A percentile compares a stretch with the other conserved stretches of the same genome.
Conservation (phyloP, 1,140 invertebrate species). For the Drosophila pseudoananassae region DNA sequence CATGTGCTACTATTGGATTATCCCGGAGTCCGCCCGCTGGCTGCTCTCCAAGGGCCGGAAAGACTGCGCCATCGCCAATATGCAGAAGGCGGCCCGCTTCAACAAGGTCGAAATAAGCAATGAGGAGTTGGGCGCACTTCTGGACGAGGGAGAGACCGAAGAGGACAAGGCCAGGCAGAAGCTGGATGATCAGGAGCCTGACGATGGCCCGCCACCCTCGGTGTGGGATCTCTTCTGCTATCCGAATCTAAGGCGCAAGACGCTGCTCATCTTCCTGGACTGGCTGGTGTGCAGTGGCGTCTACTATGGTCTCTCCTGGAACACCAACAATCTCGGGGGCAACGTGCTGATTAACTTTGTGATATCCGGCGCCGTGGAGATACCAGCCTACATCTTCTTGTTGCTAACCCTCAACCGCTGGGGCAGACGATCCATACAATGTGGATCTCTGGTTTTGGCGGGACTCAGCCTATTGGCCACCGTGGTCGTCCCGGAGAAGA, state of each 20-base stretch:
- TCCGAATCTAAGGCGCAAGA: slow-evolving; percentile 89
- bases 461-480: slow-evolving; percentile 87
- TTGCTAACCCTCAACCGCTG: slow-evolving; percentile 89
- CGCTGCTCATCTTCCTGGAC: slow-evolving; percentile 90
- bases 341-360: slow-evolving; percentile 91
- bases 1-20: slow-evolving; percentile 92
- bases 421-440: slow-evolving; percentile 89
- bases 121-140: slow-evolving; percentile 86
- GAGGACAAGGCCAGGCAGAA: slow-evolving; percentile 74
- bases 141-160: slow-evolving; percentile 84
- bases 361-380: slow-evolving; percentile 90
- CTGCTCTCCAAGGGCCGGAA: slow-evolving; percentile 90
- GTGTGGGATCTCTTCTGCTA: slow-evolving; percentile 89
- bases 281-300: slow-evolving; percentile 92
- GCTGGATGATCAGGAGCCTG: slow-evolving; percentile 41
- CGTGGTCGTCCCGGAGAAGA: slow-evolving; percentile 86
- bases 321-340: slow-evolving; percentile 89
- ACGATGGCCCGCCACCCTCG: slow-evolving; percentile 82
- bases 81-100: slow-evolving; percentile 89
- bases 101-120: slow-evolving; percentile 87
- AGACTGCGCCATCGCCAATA: slow-evolving; percentile 88
- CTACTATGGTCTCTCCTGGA: slow-evolving; percentile 93
- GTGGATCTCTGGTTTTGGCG: slow-evolving; percentile 89
- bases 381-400: slow-evolving; percentile 90
- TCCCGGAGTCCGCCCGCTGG: slow-evolving; percentile 94